A percentile compares a stretch with the other conserved stretches of the same genome.
phyloP scores from a whole-genome alignment of 2,113 vertebrate genomes.

The Lasiurus cinereus region DNA sequence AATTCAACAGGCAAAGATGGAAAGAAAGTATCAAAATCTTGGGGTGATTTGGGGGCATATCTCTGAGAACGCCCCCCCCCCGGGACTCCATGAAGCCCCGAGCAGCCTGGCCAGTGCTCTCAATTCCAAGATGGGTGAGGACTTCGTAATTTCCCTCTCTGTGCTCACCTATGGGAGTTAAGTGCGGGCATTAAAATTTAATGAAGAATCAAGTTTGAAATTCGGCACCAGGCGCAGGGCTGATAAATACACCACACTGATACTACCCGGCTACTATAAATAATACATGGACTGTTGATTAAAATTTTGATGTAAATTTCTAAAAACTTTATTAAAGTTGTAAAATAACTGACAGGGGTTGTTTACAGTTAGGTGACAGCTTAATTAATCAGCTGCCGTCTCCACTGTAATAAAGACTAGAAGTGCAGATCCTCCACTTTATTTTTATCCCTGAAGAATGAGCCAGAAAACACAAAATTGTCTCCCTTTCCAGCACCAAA shows the following conservation, averaged over 20 bases:
- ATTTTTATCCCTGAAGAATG: conserved; percentile 87
- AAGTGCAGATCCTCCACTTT: conserved; percentile 77
- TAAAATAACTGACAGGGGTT: conserved; percentile 86
- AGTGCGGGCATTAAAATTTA: conserved; percentile 87
- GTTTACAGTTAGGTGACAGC: conserved; percentile 84
- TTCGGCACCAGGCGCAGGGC: conserved; percentile 84
- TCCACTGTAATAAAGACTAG: conserved; percentile 77
- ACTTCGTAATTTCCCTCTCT: conserved; percentile 73
- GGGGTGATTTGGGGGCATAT: not conserved
- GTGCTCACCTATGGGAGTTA: conserved; percentile 83
- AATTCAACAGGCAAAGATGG: conserved; percentile 63
- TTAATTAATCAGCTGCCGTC: conserved; percentile 85
- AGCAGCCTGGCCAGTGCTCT: conserved; percentile 67
- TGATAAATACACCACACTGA: conserved; percentile 85
- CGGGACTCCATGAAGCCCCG: not conserved
- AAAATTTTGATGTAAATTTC: conserved; percentile 88
- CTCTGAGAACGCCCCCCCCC: not conserved
- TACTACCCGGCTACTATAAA: conserved; percentile 84
- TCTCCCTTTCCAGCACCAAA: conserved; percentile 87
- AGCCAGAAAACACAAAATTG: conserved; percentile 87
- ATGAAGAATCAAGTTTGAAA: conserved; percentile 87
- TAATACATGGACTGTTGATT: conserved; percentile 87
- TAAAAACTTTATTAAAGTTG: conserved; percentile 88
- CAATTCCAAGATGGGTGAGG: conserved; percentile 67
- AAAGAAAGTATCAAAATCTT: conserved; percentile 60